A percentile compares a stretch with the other conserved stretches of the same genome.
phyloP scores from a whole-genome alignment of 2,888 invertebrate species.

The Helleia helle region DNA sequence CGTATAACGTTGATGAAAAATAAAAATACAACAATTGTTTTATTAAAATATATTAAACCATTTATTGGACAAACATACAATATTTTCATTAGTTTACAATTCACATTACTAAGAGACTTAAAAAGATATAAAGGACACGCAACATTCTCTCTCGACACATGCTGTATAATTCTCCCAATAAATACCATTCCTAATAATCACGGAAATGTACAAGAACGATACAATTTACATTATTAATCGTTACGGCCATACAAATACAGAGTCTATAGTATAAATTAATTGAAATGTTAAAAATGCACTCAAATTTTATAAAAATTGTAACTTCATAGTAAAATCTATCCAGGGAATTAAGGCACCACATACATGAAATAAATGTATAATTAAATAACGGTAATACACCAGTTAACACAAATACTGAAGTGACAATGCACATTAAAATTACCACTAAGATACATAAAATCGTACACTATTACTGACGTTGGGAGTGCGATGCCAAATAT shows the following conservation, averaged over 20 bases:
- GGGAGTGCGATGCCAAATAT: conserved; percentile 1
- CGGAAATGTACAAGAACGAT: conserved; percentile 41
- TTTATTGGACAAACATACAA: conserved; percentile 73
- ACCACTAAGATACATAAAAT: conserved; percentile 12
- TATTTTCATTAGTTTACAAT: conserved; percentile 72
- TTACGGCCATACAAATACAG: conserved; percentile 31
- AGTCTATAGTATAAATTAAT: conserved; percentile 15
- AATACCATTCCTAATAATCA: conserved; percentile 29
- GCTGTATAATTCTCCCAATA: conserved; percentile 31
- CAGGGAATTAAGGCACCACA: conserved; percentile 62
- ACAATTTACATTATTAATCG: conserved; percentile 17
- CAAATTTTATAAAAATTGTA: conserved; percentile 16
- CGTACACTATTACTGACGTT: neutral
- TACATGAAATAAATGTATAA: conserved; percentile 45
- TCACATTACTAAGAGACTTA: conserved; percentile 56
- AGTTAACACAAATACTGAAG: conserved; percentile 19
- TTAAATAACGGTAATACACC: conserved; percentile 48
- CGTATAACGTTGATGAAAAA: too few relatives aligned
- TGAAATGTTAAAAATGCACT: conserved; percentile 12
- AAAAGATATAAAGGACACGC: conserved; percentile 67
- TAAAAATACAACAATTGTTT: conserved; percentile 42
- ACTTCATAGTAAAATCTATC: conserved; percentile 18
- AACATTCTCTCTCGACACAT: conserved; percentile 48
- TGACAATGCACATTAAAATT: conserved; percentile 11
- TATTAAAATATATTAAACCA: conserved; percentile 75